Conservation (phyloP, 2,888 invertebrate species). For the Beris morrisii region DNA sequence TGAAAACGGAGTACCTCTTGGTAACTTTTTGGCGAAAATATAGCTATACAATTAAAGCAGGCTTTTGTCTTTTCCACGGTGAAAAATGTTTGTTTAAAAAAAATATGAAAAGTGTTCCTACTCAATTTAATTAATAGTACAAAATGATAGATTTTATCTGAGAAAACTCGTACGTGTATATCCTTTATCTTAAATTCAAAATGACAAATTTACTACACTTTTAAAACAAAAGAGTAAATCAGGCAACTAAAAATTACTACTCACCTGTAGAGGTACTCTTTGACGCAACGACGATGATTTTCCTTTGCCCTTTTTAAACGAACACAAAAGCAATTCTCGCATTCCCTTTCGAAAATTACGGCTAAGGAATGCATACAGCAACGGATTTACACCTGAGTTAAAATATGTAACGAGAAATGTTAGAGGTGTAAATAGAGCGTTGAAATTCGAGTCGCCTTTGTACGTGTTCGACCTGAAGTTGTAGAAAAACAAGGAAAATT, state of each 20-base stretch:
- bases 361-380: conserved; percentile 84
- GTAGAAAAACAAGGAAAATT: conserved; percentile 16
- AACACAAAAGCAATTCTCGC: conserved; percentile 75
- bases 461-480: conserved; percentile 61
- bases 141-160: no score
- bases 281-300: conserved; percentile 54
- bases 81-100: no score
- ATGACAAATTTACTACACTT: no score
- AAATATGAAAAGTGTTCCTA: no score
- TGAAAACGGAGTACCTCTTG: no score
- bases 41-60: no score
- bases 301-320: conserved; percentile 55
- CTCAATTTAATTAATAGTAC: no score
- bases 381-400: conserved; percentile 88
- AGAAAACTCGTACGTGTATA: no score
- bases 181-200: no score
- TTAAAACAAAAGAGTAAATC: no score
- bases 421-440: conserved; percentile 77
- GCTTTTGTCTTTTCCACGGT: no score
- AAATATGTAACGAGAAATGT: conserved; percentile 86
- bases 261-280: conserved; percentile 53
- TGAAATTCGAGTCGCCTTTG: conserved; percentile 72
- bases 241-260: conserved; percentile 25
- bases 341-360: conserved; percentile 83
- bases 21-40: no score